Base-by-base conservation (phyloP, 1,140 invertebrate species). In the Sminthurinus signatus region DNA sequence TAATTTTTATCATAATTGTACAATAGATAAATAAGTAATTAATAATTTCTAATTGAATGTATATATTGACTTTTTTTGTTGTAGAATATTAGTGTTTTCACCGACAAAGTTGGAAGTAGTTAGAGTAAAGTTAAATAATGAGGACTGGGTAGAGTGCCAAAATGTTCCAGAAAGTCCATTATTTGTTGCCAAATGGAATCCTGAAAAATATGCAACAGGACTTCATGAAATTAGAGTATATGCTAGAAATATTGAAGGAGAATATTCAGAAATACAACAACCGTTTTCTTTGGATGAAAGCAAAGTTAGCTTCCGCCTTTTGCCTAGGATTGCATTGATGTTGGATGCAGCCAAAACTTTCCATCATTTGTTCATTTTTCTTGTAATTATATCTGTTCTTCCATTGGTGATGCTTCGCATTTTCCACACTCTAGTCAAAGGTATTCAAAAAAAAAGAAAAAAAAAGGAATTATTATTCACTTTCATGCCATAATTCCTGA, bases 271-370 rank as follows among this genome's bases (percentile, higher is more conserved):
- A 63, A 73, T 85, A 25, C 77, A 75, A n/a, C 87, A 91, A 72
- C 80, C 82, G 64, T 93, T 93, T 80, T 85, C 88, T 28, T 76
- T 93, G 27, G 89, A 93, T 78, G 85, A 84, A 10, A 83, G 83
- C 17, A 77, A 79, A 72, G 73, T 85, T 31, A 78, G 78, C 42
- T 91, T 91, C 78, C 77, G 79, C 44, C 70, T 90, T 55, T 75
- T 85, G 50, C 79, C 87, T 25, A 80, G 86, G 75, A 77, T 90
- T 59, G 75, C 86, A 27, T 79, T 93, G 2, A 91, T 88, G 86
- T 77, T 83, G 36, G 83, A 89, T 77, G 82, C 87, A 46, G 84
- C 81, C 70, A 76, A n/a, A 21, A 29, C 31, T 27, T 88, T 89
- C 78, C 85, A 87, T 76, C 74, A 80, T 60, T 73, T 86, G 59